These are phyloP conservation scores for Ericerus pela DNA, from an alignment of 1,140 invertebrate genomes.

Conservation along the genomic window DNA sequence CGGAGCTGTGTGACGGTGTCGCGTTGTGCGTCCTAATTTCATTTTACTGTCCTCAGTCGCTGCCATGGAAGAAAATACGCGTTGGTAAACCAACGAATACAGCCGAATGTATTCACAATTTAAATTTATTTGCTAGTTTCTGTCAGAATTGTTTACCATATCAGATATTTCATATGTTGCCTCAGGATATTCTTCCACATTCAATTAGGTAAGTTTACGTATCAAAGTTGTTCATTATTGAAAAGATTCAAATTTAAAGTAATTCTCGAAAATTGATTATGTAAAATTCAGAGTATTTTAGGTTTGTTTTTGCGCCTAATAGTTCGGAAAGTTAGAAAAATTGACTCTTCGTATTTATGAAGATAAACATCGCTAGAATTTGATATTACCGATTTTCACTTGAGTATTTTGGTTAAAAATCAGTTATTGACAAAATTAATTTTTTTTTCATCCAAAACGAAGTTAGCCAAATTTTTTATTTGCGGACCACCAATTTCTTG, in stretches of 20 bases:
- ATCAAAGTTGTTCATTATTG: neutral
- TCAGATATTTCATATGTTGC: constrained; percentile 84
- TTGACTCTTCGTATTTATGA: too few species aligned
- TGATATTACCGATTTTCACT: too few species aligned
- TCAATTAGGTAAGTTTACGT: constrained; percentile 59
- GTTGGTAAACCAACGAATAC: constrained; percentile 55
- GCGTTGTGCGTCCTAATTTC: constrained; percentile 75
- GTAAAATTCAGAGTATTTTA: neutral
- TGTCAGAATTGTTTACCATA: constrained; percentile 69
- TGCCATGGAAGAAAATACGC: constrained; percentile 57
- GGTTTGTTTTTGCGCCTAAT: too few species aligned
- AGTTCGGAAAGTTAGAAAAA: too few species aligned
- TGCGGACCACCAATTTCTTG: too few species aligned
- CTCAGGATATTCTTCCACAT: constrained; percentile 83
- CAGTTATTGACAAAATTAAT: too few species aligned
- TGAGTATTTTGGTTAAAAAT: too few species aligned
- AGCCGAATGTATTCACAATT: constrained; percentile 85
- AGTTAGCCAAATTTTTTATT: too few species aligned
- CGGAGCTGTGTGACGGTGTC: constrained; percentile 82
- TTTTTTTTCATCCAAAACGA: too few species aligned
- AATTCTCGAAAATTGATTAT: neutral
- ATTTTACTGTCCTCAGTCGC: constrained; percentile 82
- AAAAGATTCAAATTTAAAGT: neutral
- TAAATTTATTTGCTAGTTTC: constrained; percentile 76
- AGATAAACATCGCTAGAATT: too few species aligned